A percentile compares a stretch with the other conserved stretches of the same genome.
These are phyloP conservation scores for Chrysogorgia sp. DNA, from an alignment of 92 coral and sea anemone species.

Conservation along the genomic window DNA sequence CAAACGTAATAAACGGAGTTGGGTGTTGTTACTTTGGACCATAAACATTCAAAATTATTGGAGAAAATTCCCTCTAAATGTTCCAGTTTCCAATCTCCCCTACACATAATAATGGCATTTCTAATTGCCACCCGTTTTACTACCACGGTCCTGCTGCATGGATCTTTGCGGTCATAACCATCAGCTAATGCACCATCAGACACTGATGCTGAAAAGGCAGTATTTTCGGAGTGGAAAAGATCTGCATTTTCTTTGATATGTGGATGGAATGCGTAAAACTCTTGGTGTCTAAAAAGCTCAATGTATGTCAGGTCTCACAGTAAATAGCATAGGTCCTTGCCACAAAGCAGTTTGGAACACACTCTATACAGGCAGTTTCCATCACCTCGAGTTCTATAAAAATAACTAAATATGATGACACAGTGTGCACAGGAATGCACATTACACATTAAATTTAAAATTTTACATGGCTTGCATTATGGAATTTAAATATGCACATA, in stretches of 20 bases:
- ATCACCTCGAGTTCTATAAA: constrained; percentile 10
- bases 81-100: too few relatives aligned
- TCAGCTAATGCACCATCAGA: constrained; percentile 20
- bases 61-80: too few relatives aligned
- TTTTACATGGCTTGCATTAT: background rate
- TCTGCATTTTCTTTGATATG: background rate
- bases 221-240: background rate
- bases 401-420: background rate
- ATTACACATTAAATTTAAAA: background rate
- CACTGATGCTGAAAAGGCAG: constrained; percentile 7
- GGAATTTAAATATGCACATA: background rate
- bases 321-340: background rate
- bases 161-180: constrained; percentile 2
- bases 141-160: background rate
- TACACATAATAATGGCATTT: too few relatives aligned
- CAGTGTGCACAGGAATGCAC: too few relatives aligned
- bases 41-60: constrained; percentile 37
- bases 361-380: constrained; percentile 20
- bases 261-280: constrained; percentile 4
- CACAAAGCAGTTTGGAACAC: constrained; percentile 12
- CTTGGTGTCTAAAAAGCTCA: background rate
- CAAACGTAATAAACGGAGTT: constrained; percentile 27
- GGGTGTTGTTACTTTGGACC: constrained; percentile 38
- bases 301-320: background rate
- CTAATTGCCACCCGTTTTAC: background rate